Conservation (phyloP, 53 echinoderm and acorn worm genomes). For the Echinarachnius parma region DNA sequence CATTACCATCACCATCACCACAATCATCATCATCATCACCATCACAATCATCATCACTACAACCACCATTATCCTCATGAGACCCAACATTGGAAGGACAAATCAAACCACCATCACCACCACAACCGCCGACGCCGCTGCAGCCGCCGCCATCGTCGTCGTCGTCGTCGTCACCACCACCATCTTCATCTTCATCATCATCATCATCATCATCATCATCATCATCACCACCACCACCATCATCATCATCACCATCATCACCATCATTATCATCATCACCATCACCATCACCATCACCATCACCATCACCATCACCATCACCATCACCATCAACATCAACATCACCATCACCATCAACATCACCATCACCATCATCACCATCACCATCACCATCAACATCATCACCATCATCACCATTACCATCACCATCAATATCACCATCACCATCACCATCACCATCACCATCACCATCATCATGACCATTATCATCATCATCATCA, state of each 20-base stretch:
- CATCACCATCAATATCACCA: slow-evolving; percentile 2
- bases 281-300: not conserved
- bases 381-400: not conserved
- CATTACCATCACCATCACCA: too few relatives aligned
- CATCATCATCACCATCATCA: not conserved
- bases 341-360: not conserved
- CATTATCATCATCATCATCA: too few relatives aligned
- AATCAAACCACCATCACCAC: too few relatives aligned
- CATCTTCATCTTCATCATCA: too few relatives aligned
- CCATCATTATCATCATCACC: not conserved
- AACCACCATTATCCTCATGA: too few relatives aligned
- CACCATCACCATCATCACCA: slow-evolving; percentile 1
- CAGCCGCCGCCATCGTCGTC: too few relatives aligned
- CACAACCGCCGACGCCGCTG: too few relatives aligned
- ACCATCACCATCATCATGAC: not conserved
- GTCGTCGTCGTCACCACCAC: too few relatives aligned
- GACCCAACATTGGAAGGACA: too few relatives aligned
- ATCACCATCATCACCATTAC: not conserved
- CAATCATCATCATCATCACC: too few relatives aligned
- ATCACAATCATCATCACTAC: too few relatives aligned
- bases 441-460: slow-evolving; percentile 1
- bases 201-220: too few relatives aligned
- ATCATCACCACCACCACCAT: not conserved
- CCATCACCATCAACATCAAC: not conserved
- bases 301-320: not conserved